phyloP scores from a whole-genome alignment of 2,113 vertebrate genomes.

The Herpetotheres cachinnans region DNA sequence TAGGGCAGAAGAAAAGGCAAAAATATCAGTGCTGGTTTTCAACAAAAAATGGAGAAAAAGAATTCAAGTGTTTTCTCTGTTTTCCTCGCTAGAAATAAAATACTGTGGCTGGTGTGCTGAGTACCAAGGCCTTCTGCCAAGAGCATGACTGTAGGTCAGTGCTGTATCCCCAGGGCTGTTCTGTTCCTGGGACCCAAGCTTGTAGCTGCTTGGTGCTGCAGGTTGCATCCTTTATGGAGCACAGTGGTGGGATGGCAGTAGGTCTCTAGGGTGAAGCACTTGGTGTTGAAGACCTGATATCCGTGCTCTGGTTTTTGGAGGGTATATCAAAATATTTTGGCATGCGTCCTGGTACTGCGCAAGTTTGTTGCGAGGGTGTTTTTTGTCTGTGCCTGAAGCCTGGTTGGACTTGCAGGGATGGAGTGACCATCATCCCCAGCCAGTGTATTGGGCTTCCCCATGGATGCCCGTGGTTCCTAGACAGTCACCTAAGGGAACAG shows the following conservation, averaged over 20 bases:
- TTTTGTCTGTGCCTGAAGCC: background rate
- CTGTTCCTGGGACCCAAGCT: background rate
- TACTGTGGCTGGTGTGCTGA: background rate
- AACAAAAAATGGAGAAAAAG: background rate
- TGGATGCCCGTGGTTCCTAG: background rate
- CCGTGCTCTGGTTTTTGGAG: background rate
- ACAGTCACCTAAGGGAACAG: background rate
- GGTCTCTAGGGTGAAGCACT: background rate
- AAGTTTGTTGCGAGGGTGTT: background rate
- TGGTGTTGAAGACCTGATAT: background rate
- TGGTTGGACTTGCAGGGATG: background rate
- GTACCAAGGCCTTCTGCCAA: background rate
- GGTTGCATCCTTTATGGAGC: accelerated
- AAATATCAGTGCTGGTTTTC: background rate
- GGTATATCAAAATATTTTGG: background rate
- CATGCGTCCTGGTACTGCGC: accelerated
- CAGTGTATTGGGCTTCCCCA: background rate
- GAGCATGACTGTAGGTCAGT: background rate
- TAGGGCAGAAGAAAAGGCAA: background rate
- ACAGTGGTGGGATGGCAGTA: background rate
- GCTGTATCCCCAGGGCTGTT: background rate
- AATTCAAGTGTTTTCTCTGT: background rate
- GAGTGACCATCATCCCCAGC: background rate
- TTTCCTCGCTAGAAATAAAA: background rate
- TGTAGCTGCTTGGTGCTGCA: background rate